Evolutionary conservation across 2,888 invertebrate genomes (phyloP), one percentile per base, ranked within the genome.

Genomic region (Prenolepis imparis): DNA sequence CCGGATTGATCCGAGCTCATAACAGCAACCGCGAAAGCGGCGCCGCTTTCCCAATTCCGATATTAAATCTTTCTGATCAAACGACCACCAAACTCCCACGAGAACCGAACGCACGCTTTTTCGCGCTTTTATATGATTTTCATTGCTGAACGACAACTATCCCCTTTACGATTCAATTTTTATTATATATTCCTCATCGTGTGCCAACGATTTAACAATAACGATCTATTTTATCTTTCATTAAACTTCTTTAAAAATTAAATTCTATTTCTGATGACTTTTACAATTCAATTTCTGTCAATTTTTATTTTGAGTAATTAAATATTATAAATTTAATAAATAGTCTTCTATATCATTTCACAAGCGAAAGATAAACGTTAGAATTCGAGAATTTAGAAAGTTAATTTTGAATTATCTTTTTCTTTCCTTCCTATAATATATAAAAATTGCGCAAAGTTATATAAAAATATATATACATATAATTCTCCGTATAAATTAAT

Each of bases 41-140:
- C 73, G 21, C 41, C 77, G 57, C 8, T n/a, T n/a, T 36, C 59
- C 68, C 12, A 78, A 78, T 78, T 78, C 36, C 78, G 24, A 78
- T 78, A 78, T 70, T 78, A 78, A 78, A 78, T 70, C 72, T 72
- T 70, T 59, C 36, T 44, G 18, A 61, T 28, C 59, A 70, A 78
- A 59, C 72, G 59, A 61, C 36, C 59, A 59, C 32, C 57, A 18
- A 28, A 4, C 64, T 74, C 55, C 48, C 48, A 39, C 9, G 68
- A 77, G 39, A 75, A 39, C 12, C 52, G 21, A 24, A 44, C 12
- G 44, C 21, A 18, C 39, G 24, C 52, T 66, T 48, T 68, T 68
- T 66, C 52, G n/a, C 59, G n/a, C 75, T 52, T 64, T 39, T 52
- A 75, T 12, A 36, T 24, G 36, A 70, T 44, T 70, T 63, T 5